phyloP scores from a whole-genome alignment of 2,797 vertebrate genomes.

The Masticophis lateralis region DNA sequence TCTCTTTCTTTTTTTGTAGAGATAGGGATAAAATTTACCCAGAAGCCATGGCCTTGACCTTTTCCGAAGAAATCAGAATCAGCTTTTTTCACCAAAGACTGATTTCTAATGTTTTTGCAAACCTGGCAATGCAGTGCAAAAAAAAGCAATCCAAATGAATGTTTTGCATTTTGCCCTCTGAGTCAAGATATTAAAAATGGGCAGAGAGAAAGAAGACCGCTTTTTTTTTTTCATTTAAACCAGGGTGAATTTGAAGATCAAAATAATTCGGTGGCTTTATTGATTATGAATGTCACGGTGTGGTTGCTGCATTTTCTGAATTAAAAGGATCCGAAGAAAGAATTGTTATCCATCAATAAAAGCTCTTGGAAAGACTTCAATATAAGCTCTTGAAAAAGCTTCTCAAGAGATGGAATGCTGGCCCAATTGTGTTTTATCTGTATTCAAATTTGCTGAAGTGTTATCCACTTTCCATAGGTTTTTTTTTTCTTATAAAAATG shows the following conservation, averaged over 20 bases:
- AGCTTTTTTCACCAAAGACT: background rate
- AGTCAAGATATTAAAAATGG: background rate
- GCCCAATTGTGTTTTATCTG: background rate
- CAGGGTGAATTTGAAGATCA: background rate
- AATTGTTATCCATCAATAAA: background rate
- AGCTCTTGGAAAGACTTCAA: background rate
- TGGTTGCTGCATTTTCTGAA: background rate
- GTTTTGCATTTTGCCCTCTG: background rate
- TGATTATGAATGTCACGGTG: background rate
- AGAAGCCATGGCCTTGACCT: background rate
- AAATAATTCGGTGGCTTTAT: background rate
- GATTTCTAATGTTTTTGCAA: constrained; percentile 14
- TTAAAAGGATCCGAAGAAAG: background rate
- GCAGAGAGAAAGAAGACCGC: background rate
- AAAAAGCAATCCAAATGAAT: background rate
- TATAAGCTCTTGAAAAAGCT: background rate
- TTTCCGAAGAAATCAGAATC: background rate
- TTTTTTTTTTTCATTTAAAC: background rate
- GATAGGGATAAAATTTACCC: constrained; percentile 36
- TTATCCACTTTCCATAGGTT: background rate
- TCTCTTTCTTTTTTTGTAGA: background rate
- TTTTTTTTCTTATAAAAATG: background rate
- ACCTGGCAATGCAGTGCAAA: constrained; percentile 2
- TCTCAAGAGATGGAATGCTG: background rate
- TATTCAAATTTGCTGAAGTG: background rate